Evolutionary conservation across 2,113 vertebrate species (phyloP), one percentile per base, ranked within the genome.

Genomic region (Corvus cornix): DNA sequence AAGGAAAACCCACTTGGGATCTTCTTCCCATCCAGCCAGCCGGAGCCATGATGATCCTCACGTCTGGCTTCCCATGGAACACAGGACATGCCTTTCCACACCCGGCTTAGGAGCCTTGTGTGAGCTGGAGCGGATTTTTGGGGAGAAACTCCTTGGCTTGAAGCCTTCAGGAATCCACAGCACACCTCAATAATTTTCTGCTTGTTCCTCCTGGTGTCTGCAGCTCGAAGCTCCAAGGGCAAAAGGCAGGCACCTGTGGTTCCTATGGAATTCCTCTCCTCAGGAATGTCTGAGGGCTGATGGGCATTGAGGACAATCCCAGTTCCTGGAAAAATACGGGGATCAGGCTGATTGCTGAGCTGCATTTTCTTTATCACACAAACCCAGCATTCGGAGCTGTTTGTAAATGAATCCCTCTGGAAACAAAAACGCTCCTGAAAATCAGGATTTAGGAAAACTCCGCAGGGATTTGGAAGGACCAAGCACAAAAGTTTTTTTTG

Each of bases 21-120:
- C 3, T 46, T 51, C 21, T 63, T 86, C 55, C 89, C 92, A 58
- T 23, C 6, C 51, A 91, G 51, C 56, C 89, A 63, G 52, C 33
- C 83, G 43, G 68, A 66, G 44, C 69, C 44, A 39, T 10, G 48
- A 8, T 18, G 87, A 58, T 78, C 89, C 74, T 46, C 77, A 14
- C 6, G 17, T 11, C 91, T 35, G 77, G 62, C 91, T 94, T 75
- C 87, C 75, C 84, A 64, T 5, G 2, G 66, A 78, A 30, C 27
- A n/a, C 93, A 90, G 95, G 87, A 90, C 82, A 53, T 90, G 52
- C 90, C 92, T 94, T 93, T 88, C 95, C 84, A 66, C 92, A 88
- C 72, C 62, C 30, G 37, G 75, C 43, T 51, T 11, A 2, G 8
- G 39, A 80, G 30, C 59, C 49, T 87, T 8, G 18, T 0, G 2